Base-by-base conservation (phyloP, 2,797 vertebrate genomes). In the Melanotaenia boesemani region DNA sequence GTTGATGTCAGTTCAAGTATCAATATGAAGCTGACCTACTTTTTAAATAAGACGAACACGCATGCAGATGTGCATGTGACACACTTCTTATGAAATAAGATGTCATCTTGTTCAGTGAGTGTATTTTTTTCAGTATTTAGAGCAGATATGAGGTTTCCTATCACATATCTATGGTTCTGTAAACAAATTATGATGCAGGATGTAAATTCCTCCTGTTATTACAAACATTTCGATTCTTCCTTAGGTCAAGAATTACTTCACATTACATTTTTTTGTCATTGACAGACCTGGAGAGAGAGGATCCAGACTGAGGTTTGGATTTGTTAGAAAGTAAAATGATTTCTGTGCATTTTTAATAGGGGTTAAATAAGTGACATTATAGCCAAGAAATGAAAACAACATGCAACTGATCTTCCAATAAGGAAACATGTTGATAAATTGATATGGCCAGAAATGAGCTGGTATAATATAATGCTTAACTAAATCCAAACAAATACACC, bases 1-100 rank as follows among this genome's bases (percentile, higher is more conserved):
- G 70, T 67, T 48, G 61, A 70, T 60, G 34, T 62, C 65, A 48
- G 46, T n/a, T 48, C 64, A 56, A 69, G 61, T 22, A 32, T 24
- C 1, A n/a, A 77, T 58, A 39, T 67, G 30, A 62, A 71, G 57
- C 28, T 56, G 48, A 75, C 39, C 20, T n/a, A 54, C 56, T 62
- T 76, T 67, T 32, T 66, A 58, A 48, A 63, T 22, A 56, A 8
- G 6, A 54, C 12, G 11, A 22, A 22, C n/a, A 7, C 10, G 22
- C 50, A 52, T 52, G 50, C 4, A 52, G n/a, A 39, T 56, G 20
- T 28, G 13, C 16, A 39, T 39, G 20, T 66, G 11, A 59, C 20
- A 36, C 56, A 58, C 32, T 10, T n/a, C n/a, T 4, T 3, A 64
- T 48, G 46, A 65, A 30, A 65, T 63, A 41, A 52, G 41, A 28